These are phyloP conservation scores for Oryzias sinensis DNA, from an alignment of 2,797 vertebrate species.

Conservation along the genomic window DNA sequence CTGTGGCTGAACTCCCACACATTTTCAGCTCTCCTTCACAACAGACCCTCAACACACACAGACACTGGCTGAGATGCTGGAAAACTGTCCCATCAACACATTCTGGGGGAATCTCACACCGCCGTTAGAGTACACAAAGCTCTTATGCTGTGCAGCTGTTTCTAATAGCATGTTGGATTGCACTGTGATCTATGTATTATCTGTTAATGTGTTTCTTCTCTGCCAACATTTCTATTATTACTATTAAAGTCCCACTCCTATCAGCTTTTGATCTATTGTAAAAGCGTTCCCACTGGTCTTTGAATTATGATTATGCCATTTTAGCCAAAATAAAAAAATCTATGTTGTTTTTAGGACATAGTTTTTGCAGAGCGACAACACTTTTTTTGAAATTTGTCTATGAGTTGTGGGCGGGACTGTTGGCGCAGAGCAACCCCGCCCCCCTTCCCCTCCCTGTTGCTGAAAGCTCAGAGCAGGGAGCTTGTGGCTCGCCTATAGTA, in stretches of 20 bases:
- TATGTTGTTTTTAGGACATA: no score
- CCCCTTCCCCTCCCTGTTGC: no score
- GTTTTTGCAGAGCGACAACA: no score
- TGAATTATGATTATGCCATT: no score
- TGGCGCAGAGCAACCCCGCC: no score
- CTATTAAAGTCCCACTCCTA: not conserved
- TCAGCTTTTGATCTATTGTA: not conserved
- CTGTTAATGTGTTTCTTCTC: conserved; percentile 20
- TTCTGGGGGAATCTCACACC: conserved; percentile 46
- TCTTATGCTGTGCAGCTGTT: conserved; percentile 21
- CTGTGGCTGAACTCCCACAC: not conserved
- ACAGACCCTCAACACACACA: conserved; percentile 27
- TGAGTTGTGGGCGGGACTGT: no score
- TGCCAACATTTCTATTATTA: conserved; percentile 25
- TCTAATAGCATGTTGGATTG: conserved; percentile 2
- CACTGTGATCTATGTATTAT: conserved; percentile 8
- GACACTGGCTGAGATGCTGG: conserved; percentile 33
- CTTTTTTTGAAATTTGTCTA: no score
- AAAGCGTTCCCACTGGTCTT: no score
- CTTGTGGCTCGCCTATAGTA: no score
- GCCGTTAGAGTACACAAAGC: conserved; percentile 29
- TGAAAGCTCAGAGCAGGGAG: no score
- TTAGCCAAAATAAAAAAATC: no score
- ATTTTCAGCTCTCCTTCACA: conserved; percentile 9
- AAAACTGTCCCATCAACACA: conserved; percentile 41